Base-by-base conservation (phyloP, 1,140 invertebrate genomes). In the Drosophila kohkoa region DNA sequence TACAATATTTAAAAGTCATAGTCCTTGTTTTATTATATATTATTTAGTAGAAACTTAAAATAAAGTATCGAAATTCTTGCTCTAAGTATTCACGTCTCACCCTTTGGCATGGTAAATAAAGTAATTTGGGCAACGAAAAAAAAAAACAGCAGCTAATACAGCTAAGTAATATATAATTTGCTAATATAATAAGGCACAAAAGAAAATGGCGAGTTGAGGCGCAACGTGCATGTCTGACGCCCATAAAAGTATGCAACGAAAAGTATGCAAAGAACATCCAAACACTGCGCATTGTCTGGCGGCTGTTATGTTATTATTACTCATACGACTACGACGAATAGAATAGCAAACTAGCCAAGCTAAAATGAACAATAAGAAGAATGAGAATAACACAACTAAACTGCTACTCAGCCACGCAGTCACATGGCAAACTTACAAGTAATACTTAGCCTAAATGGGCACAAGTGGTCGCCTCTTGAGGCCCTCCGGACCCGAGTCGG, bases 381-480 rank as follows among this genome's bases (percentile, higher is more conserved):
- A 55, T 15, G 35, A 3, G n/a, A 11, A 43, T 3, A 10, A 13
- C 13, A 55, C 54, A 69, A 74, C 71, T 74, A 69, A 74, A 76
- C 80, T 82, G 75, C 75, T 74, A 77, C 69, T 85, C 81, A 83
- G 71, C 75, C 81, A 70, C 65, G 80, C 81, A 83, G 81, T 83
- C 81, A 83, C 81, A 86, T 85, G 81, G 81, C 82, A 85, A 77
- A 86, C 79, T 88, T 86, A 86, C 82, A 86, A 86, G 82, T 86
- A 86, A 86, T 86, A 86, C 82, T 86, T 88, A 86, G 78, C 76
- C 72, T 86, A 86, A 86, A 86, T 86, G 82, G 82, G 82, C 76
- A 77, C 82, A 86, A 86, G 82, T 86, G 82, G 75, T 11, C 41
- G 11, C 74, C 74, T 65, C 62, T 74, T 10, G 35, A 38, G 35